Conservation (phyloP, 1,140 invertebrate species). For the Drosophila tristis region DNA sequence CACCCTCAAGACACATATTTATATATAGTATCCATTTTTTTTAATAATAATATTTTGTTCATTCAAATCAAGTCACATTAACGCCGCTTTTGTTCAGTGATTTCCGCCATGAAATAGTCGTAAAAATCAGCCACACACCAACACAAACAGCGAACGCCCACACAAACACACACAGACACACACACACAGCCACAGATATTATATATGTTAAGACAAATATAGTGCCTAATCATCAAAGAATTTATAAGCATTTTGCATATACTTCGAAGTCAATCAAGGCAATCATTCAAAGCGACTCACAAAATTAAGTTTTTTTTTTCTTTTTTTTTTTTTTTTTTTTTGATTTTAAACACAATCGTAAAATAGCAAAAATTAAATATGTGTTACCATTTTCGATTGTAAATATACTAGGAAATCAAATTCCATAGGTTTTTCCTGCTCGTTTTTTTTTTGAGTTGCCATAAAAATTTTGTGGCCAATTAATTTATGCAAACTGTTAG, state of each 20-base stretch:
- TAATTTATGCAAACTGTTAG: constrained; percentile 74
- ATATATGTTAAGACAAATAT: not conserved
- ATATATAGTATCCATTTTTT: no score
- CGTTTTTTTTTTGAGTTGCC: constrained; percentile 6
- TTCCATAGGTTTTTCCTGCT: constrained; percentile 31
- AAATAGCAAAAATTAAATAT: constrained; percentile 21
- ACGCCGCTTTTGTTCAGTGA: constrained; percentile 29
- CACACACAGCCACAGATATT: constrained; percentile 2
- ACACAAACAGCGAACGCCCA: not conserved
- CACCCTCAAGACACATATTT: no score
- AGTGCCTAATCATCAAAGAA: constrained; percentile 23
- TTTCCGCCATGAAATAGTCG: constrained; percentile 24
- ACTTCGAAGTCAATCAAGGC: constrained; percentile 49
- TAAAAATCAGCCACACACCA: constrained; percentile 1
- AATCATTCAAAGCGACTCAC: constrained; percentile 47
- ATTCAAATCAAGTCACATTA: constrained; percentile 32
- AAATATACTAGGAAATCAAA: constrained; percentile 43
- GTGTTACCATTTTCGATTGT: constrained; percentile 33
- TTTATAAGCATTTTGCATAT: constrained; percentile 20
- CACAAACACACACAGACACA: not conserved
- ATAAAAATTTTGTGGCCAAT: constrained; percentile 58
- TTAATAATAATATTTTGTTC: not conserved
- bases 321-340: constrained; percentile 7
- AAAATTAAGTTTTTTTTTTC: constrained; percentile 20
- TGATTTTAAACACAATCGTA: constrained; percentile 31